These are phyloP conservation scores for Smittia aterrima DNA, from an alignment of 2,888 invertebrate species.

Conservation along the genomic window DNA sequence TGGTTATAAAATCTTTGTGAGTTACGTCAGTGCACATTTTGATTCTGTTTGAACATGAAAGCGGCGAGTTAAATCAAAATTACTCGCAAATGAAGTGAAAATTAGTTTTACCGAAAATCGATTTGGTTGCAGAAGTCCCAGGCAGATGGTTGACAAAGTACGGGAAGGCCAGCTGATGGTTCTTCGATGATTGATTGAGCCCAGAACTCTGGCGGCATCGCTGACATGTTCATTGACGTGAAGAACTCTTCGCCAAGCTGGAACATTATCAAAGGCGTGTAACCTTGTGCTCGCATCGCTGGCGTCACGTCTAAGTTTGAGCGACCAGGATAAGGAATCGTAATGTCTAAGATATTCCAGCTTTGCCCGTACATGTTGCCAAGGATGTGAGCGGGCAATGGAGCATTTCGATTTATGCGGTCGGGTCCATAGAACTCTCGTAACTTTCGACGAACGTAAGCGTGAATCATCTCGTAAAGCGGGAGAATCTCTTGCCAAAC, in stretches of 20 bases:
- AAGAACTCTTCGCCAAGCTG: slow-evolving; percentile 89
- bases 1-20: slow-evolving; percentile 81
- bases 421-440: slow-evolving; percentile 82
- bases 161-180: slow-evolving; percentile 67
- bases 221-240: slow-evolving; percentile 81
- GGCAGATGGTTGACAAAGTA: slow-evolving; percentile 86
- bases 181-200: slow-evolving; percentile 78
- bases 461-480: slow-evolving; percentile 82
- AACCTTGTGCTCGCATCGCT: slow-evolving; percentile 82
- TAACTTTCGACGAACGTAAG: slow-evolving; percentile 81
- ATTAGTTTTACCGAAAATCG: slow-evolving; percentile 69
- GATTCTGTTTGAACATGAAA: slow-evolving; percentile 53
- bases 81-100: slow-evolving; percentile 10
- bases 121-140: slow-evolving; percentile 91
- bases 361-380: slow-evolving; percentile 91
- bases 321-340: slow-evolving; percentile 83
- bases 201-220: slow-evolving; percentile 87
- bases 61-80: slow-evolving; percentile 31
- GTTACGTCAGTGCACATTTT: slow-evolving; percentile 85
- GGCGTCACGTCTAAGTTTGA: slow-evolving; percentile 78
- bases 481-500: slow-evolving; percentile 84
- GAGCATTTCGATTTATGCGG: slow-evolving; percentile 73
- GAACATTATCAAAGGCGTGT: slow-evolving; percentile 79
- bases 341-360: slow-evolving; percentile 80
- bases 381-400: slow-evolving; percentile 79